Conservation (phyloP, 1,140 invertebrate species). For the Paraescarpia echinospica region DNA sequence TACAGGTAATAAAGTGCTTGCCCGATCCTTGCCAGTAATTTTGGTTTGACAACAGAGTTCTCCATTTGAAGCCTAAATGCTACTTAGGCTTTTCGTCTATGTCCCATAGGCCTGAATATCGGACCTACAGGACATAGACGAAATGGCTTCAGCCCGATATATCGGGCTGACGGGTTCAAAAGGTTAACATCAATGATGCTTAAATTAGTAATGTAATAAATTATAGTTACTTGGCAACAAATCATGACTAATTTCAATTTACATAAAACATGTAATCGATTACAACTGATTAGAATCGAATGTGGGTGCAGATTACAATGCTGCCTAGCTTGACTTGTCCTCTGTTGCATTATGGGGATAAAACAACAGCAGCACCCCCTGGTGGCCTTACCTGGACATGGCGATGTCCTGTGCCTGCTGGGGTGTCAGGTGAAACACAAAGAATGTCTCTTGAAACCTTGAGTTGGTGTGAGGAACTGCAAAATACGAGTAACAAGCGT, state of each 20-base stretch:
- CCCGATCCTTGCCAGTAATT: no score
- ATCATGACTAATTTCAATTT: slow-evolving; percentile 5
- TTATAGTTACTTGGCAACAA: slow-evolving; percentile 8
- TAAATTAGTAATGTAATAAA: not conserved
- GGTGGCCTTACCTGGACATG: slow-evolving; percentile 46
- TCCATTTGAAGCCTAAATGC: no score
- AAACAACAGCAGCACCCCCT: not conserved
- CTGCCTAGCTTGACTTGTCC: no score
- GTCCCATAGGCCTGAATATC: no score
- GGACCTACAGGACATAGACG: no score
- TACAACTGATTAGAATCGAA: no score
- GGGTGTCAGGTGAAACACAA: slow-evolving; percentile 88
- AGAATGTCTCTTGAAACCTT: slow-evolving; percentile 80
- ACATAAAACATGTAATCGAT: not conserved
- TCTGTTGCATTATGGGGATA: not conserved
- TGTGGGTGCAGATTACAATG: no score
- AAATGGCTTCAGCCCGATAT: no score
- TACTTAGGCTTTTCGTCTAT: no score
- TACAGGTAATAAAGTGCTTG: no score
- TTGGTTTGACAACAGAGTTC: no score
- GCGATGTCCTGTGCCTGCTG: slow-evolving; percentile 84
- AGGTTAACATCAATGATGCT: not conserved
- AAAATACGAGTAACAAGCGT: slow-evolving; percentile 25
- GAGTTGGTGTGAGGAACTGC: slow-evolving; percentile 67
- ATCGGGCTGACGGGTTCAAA: no score